Conservation (phyloP, 2,888 invertebrate genomes). For the Oligia latruncula region DNA sequence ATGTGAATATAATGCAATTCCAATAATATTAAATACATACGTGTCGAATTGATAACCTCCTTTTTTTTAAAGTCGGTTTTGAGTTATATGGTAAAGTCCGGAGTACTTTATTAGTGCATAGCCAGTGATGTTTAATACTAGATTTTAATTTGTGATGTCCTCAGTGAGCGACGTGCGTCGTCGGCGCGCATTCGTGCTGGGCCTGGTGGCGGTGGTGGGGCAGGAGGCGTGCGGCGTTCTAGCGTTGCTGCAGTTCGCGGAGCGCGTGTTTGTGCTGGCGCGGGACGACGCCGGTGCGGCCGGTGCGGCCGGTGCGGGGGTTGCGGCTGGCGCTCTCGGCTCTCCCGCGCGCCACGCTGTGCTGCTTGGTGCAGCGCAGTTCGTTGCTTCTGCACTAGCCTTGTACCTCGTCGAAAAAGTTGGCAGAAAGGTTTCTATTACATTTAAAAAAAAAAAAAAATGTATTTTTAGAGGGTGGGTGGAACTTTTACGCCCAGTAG, state of each 20-base stretch:
- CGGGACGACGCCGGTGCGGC: neutral
- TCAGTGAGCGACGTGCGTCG: slow-evolving; percentile 75
- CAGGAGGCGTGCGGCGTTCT: slow-evolving; percentile 83
- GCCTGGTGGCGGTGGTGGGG: slow-evolving; percentile 76
- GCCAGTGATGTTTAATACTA: no score
- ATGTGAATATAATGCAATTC: no score
- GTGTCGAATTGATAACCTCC: no score
- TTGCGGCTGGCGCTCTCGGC: slow-evolving; percentile 42
- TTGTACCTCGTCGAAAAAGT: slow-evolving; percentile 79
- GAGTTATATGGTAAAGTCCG: no score
- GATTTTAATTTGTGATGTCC: neutral
- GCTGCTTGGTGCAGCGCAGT: slow-evolving; percentile 76
- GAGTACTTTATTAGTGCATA: no score
- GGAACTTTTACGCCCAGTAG: neutral
- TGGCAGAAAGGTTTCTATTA: slow-evolving; percentile 76
- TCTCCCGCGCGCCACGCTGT: slow-evolving; percentile 75
- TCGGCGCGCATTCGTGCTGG: slow-evolving; percentile 76
- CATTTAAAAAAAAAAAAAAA: no score
- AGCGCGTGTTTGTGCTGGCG: slow-evolving; percentile 79
- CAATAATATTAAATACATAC: no score
- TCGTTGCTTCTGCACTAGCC: slow-evolving; percentile 74
- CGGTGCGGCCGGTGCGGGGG: slow-evolving; percentile 57
- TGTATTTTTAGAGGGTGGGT: neutral
- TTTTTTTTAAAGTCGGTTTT: no score
- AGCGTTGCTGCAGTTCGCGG: slow-evolving; percentile 83